Conservation (phyloP, 2,113 vertebrate species). For the Polypterus bichir region DNA sequence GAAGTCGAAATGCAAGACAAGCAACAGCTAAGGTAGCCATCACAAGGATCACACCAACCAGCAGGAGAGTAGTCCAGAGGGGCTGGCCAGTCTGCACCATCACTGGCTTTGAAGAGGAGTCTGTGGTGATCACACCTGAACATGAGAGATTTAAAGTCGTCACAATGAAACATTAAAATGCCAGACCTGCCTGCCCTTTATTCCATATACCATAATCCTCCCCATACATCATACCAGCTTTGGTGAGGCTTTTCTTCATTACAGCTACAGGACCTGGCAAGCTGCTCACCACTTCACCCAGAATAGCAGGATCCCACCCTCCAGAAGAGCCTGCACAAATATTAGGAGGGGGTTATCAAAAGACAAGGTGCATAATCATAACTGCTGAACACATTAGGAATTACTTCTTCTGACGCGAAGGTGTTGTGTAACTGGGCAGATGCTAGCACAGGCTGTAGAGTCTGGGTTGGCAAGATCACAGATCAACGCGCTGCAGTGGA, state of each 20-base stretch:
- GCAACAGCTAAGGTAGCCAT: no score
- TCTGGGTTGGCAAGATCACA: conserved; percentile 33
- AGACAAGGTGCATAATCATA: not conserved
- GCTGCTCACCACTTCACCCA: not conserved
- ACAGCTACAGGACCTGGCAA: not conserved
- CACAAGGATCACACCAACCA: no score
- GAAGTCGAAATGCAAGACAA: no score
- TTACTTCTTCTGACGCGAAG: conserved; percentile 41
- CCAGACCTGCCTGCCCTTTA: not conserved
- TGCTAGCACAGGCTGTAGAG: conserved; percentile 33
- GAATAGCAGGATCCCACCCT: not conserved
- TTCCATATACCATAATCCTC: not conserved
- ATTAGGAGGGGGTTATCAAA: not conserved
- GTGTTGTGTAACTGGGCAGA: conserved; percentile 24
- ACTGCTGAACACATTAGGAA: not conserved
- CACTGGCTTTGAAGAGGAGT: no score
- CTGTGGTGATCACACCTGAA: not conserved
- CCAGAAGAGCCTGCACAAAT: not conserved
- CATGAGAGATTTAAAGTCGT: not conserved
- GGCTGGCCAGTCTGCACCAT: no score
- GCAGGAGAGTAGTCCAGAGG: no score
- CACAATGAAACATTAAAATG: not conserved
- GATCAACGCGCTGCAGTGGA: conserved; percentile 45
- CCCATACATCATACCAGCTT: not conserved
- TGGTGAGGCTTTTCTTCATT: not conserved